These are phyloP conservation scores for Manis javanica DNA, from an alignment of 2,797 vertebrate species.

Conservation along the genomic window DNA sequence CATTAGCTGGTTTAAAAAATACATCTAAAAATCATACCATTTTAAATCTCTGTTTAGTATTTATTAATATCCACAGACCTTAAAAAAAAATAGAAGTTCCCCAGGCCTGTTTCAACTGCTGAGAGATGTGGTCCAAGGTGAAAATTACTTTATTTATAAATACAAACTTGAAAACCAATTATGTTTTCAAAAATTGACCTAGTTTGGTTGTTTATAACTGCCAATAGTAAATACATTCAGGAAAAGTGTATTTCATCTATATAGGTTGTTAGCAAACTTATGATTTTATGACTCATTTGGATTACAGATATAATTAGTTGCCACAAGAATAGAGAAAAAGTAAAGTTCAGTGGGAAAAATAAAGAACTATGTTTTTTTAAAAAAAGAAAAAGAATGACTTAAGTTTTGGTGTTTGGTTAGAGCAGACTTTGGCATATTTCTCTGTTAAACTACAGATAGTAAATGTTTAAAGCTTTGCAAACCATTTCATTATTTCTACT, in stretches of 20 bases:
- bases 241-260: not conserved
- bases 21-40: not conserved
- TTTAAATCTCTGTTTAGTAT: not conserved
- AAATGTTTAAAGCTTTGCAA: not conserved
- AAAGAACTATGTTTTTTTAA: not conserved
- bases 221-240: not conserved
- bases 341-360: not conserved
- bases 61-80: not conserved
- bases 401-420: not conserved
- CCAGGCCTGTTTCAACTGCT: not conserved
- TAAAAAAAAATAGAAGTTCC: not conserved
- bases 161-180: conserved; percentile 35
- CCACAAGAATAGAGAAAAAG: not conserved
- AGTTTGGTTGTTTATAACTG: not conserved
- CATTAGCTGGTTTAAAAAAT: not conserved
- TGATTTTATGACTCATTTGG: not conserved
- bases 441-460: not conserved
- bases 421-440: not conserved
- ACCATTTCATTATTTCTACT: not conserved
- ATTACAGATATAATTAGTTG: not conserved
- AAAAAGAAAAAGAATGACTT: not conserved
- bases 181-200: not conserved
- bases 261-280: not conserved
- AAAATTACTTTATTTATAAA: not conserved
- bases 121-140: not conserved